These are phyloP conservation scores for Poeciliopsis gracilis DNA, from an alignment of 2,797 vertebrate genomes.

Conservation along the genomic window DNA sequence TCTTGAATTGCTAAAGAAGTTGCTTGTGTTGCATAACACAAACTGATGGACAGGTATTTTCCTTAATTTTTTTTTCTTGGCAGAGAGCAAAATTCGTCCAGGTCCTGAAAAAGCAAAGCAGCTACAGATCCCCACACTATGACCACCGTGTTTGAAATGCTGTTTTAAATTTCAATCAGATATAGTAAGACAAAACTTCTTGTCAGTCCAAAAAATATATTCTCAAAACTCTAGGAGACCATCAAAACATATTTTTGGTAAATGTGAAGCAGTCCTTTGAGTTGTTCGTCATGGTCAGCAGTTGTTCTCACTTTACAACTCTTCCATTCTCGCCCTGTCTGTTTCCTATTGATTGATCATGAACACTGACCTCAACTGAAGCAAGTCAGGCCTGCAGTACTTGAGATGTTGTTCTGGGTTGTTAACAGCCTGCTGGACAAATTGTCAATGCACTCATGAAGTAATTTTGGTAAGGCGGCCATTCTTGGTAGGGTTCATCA, in stretches of 20 bases:
- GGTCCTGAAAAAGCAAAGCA: not conserved
- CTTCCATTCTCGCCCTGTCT: not conserved
- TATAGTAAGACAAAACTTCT: not conserved
- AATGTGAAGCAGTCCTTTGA: not conserved
- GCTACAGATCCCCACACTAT: not conserved
- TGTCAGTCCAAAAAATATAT: not conserved
- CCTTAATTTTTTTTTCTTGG: not conserved
- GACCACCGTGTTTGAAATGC: not conserved
- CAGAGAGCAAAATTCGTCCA: not conserved
- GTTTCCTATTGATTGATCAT: not conserved
- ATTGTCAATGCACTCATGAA: not conserved
- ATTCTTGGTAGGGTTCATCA: not conserved
- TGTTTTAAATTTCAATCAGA: not conserved
- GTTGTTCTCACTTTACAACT: not conserved
- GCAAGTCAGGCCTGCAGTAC: not conserved
- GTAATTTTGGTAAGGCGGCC: not conserved
- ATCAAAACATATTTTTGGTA: not conserved
- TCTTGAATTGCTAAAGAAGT: not conserved
- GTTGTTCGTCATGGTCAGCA: not conserved
- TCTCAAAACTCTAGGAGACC: not conserved
- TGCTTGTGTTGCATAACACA: not conserved
- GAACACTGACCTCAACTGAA: not conserved
- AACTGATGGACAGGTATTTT: not conserved
- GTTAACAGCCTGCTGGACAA: not conserved
- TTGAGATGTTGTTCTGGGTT: not conserved